Evolutionary conservation across 1,140 invertebrate species (phyloP).

Genomic region (Alviniconcha marisindica): DNA sequence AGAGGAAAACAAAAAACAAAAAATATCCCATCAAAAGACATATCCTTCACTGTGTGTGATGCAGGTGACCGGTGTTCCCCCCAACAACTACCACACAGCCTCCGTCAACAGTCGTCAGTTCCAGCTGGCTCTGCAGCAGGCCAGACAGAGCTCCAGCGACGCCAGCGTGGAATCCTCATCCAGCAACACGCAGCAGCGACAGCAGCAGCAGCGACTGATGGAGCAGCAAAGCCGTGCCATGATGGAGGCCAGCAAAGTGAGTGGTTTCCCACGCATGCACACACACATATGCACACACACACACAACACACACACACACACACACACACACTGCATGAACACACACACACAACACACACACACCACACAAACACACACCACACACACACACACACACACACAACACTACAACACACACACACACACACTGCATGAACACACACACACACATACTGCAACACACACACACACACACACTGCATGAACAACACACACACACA

Average conservation of each 20-base stretch:
- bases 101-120: conserved; percentile 65
- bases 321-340: not conserved
- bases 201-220: not conserved
- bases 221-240: conserved; percentile 17
- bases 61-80: conserved; percentile 62
- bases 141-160: not conserved
- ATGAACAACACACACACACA: no score
- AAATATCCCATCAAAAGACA: no score
- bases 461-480: no score
- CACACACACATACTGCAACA: no score
- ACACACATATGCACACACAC: not conserved
- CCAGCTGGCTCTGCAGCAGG: conserved; percentile 66
- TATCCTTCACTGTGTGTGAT: no score
- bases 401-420: no score
- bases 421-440: no score
- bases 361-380: no score
- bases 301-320: no score
- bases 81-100: conserved; percentile 62
- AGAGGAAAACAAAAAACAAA: no score
- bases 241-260: conserved; percentile 31
- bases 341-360: no score
- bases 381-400: no score
- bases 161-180: conserved; percentile 36
- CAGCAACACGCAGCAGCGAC: conserved; percentile 33
- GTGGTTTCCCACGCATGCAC: not conserved